Conservation (phyloP, 1,140 invertebrate species). For the Trachymyrmex cornetzi region DNA sequence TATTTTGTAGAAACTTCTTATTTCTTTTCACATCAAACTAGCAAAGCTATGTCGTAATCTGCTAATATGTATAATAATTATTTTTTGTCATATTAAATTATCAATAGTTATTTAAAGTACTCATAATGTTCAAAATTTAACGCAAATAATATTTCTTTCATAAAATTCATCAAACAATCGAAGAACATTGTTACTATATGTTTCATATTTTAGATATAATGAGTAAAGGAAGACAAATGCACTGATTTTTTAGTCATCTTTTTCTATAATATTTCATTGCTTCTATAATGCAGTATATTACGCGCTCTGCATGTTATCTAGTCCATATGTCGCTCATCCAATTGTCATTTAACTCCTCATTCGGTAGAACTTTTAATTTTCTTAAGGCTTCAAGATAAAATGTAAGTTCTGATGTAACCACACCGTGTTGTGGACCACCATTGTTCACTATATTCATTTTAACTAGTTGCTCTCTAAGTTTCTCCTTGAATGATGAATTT, state of each 20-base stretch:
- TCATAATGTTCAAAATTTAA: conserved; percentile 21
- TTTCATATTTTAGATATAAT: conserved; percentile 52
- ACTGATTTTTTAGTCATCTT: conserved; percentile 75
- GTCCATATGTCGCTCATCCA: conserved; percentile 94
- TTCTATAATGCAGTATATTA: conserved; percentile 84
- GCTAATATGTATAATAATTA: not conserved
- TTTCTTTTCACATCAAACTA: conserved; percentile 2
- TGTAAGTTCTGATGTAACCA: conserved; percentile 97
- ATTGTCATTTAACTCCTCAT: conserved; percentile 90
- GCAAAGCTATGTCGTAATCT: not conserved
- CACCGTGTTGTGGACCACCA: conserved; percentile 97
- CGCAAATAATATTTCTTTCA: conserved; percentile 50
- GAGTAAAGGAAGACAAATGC: conserved; percentile 68
- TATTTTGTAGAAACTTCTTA: not conserved
- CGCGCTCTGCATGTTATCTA: conserved; percentile 88
- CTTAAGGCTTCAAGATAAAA: conserved; percentile 98
- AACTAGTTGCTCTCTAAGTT: conserved; percentile 93
- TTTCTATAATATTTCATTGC: conserved; percentile 79
- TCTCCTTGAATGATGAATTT: conserved; percentile 95
- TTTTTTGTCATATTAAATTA: not conserved
- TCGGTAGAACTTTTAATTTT: conserved; percentile 93
- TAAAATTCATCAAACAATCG: conserved; percentile 42
- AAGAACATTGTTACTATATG: not conserved
- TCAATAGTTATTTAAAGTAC: not conserved
- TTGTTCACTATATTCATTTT: conserved; percentile 97